Conservation (phyloP, 2,888 invertebrate genomes). For the Drosophila paucipuncta region DNA sequence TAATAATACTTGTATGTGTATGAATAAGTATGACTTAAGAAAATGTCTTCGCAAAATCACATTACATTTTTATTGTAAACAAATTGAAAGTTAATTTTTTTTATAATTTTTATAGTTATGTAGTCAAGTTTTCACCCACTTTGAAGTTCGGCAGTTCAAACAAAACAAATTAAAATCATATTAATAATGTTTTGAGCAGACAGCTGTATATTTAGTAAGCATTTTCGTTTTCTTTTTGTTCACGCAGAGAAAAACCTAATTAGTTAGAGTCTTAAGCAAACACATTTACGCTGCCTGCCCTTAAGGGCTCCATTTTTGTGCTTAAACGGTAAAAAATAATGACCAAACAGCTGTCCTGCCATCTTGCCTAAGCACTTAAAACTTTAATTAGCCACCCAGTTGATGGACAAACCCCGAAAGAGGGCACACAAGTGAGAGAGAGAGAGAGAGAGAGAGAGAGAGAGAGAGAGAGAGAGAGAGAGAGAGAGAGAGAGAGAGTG, state of each 20-base stretch:
- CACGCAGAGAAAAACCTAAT: constrained; percentile 45
- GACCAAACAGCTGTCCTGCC: constrained; percentile 45
- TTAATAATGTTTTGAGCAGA: neutral
- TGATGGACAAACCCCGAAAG: neutral
- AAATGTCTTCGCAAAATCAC: neutral
- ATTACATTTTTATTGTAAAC: neutral
- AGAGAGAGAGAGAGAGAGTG: constrained; percentile 1
- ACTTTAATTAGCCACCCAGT: constrained; percentile 68
- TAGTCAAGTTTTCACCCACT: neutral
- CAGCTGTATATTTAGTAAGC: too few species aligned
- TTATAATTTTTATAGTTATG: neutral
- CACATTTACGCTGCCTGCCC: constrained; percentile 35
- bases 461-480: neutral
- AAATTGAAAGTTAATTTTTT: neutral
- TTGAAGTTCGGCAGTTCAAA: neutral
- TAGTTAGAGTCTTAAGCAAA: constrained; percentile 50
- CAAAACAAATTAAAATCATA: neutral
- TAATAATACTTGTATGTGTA: neutral
- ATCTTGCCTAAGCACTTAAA: constrained; percentile 63
- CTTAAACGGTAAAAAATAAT: constrained; percentile 48
- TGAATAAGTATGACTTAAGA: neutral
- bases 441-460: neutral
- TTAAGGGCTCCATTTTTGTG: constrained; percentile 20
- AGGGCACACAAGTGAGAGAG: neutral
- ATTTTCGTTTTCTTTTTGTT: too few species aligned